Percentiles rank a stretch among this genome's conserved stretches.
These are phyloP conservation scores for Sebastes nivosus DNA, from an alignment of 2,797 vertebrate species.

Conservation along the genomic window DNA sequence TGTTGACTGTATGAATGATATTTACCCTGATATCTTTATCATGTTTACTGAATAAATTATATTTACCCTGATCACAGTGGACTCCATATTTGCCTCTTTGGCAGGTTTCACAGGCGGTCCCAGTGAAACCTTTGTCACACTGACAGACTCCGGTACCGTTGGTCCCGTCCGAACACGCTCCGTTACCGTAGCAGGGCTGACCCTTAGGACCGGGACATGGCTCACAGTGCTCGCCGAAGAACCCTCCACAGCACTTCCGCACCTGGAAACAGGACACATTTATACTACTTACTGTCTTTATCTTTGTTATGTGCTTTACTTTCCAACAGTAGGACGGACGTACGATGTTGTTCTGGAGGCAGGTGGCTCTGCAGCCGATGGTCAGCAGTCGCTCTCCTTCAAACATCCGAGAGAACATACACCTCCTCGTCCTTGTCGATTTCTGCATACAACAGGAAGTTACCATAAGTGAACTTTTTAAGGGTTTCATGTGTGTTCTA, in stretches of 20 bases:
- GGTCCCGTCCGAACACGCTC: constrained; percentile 86
- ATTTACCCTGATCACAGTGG: constrained; percentile 88
- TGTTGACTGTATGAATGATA: background rate
- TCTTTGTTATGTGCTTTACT: background rate
- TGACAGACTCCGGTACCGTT: constrained; percentile 86
- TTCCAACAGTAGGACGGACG: constrained; percentile 42
- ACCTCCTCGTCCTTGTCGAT: constrained; percentile 63
- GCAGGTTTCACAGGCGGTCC: constrained; percentile 92
- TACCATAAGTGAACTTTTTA: background rate
- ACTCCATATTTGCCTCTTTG: constrained; percentile 80
- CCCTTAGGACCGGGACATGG: constrained; percentile 84
- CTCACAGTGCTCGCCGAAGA: constrained; percentile 90
- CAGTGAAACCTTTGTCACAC: constrained; percentile 84
- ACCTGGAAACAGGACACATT: constrained; percentile 72
- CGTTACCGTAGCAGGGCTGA: constrained; percentile 86
- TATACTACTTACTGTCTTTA: accelerated
- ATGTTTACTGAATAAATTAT: too few relatives aligned
- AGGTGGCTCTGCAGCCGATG: constrained; percentile 84
- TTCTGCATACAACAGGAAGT: constrained; percentile 64
- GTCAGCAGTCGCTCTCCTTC: constrained; percentile 58
- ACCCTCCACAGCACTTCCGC: constrained; percentile 86
- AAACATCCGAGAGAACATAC: constrained; percentile 71
- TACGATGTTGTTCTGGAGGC: constrained; percentile 78
- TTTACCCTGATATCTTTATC: too few relatives aligned
- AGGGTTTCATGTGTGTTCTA: background rate